Evolutionary conservation across 2,888 invertebrate genomes (phyloP).

Genomic region (Ernsta delagoae): DNA sequence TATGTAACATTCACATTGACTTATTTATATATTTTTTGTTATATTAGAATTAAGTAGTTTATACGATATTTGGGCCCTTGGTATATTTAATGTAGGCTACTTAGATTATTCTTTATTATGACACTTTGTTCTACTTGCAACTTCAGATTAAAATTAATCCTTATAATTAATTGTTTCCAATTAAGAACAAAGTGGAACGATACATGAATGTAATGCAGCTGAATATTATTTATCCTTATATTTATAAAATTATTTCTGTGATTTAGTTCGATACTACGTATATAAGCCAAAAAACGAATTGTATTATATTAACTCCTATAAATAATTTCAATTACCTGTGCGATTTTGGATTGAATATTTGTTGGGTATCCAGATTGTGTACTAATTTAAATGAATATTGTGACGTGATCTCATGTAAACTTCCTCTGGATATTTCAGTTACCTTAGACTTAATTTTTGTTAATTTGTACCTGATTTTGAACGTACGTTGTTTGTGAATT

Average conservation of each 20-base stretch:
- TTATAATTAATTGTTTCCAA: not conserved
- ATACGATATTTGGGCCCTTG: slow-evolving; percentile 64
- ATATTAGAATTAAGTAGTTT: slow-evolving; percentile 74
- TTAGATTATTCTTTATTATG: slow-evolving; percentile 28
- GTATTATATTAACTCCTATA: too few species aligned
- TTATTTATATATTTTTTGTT: slow-evolving; percentile 83
- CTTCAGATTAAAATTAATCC: not conserved
- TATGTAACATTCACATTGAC: slow-evolving; percentile 78
- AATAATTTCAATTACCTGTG: slow-evolving; percentile 51
- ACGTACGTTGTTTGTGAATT: slow-evolving; percentile 72
- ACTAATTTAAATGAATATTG: slow-evolving; percentile 33
- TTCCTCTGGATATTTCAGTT: slow-evolving; percentile 78
- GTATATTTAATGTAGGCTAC: slow-evolving; percentile 41
- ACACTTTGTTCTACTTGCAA: slow-evolving; percentile 37
- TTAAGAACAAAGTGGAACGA: slow-evolving; percentile 45
- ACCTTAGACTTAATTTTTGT: slow-evolving; percentile 80
- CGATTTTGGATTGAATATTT: slow-evolving; percentile 54
- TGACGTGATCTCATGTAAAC: slow-evolving; percentile 76
- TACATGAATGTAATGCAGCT: slow-evolving; percentile 49
- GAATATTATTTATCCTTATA: slow-evolving; percentile 32
- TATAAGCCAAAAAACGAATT: slow-evolving; percentile 62
- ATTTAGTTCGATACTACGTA: slow-evolving; percentile 68
- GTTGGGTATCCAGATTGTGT: slow-evolving; percentile 45
- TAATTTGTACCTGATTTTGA: slow-evolving; percentile 83
- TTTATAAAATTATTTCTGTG: slow-evolving; percentile 67